These are phyloP conservation scores for Sycobia sp. DNA, from an alignment of 1,140 invertebrate genomes.

Conservation along the genomic window DNA sequence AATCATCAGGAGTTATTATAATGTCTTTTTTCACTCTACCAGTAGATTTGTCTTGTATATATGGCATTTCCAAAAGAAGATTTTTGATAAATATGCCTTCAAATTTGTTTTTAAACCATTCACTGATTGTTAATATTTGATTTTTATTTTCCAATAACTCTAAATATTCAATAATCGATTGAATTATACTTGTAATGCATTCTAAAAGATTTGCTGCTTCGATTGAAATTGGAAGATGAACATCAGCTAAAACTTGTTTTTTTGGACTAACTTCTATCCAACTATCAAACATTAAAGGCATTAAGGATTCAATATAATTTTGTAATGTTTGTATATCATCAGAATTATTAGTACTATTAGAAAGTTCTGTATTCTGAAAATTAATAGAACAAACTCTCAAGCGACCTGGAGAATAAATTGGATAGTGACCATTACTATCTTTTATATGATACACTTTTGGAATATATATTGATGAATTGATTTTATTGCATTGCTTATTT, in stretches of 20 bases:
- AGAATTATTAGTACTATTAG: slow-evolving; percentile 25
- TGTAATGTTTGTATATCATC: slow-evolving; percentile 42
- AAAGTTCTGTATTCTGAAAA: slow-evolving; percentile 34
- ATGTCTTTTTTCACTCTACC: slow-evolving; percentile 41
- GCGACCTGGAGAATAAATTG: slow-evolving; percentile 39
- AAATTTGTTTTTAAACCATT: slow-evolving; percentile 63
- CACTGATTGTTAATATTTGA: slow-evolving; percentile 45
- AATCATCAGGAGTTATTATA: slow-evolving; percentile 42
- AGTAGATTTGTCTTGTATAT: slow-evolving; percentile 44
- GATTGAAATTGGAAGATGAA: slow-evolving; percentile 57
- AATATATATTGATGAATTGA: not conserved
- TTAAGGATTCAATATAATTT: slow-evolving; percentile 66
- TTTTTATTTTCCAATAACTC: slow-evolving; percentile 53
- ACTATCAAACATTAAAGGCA: slow-evolving; percentile 74
- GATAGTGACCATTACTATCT: slow-evolving; percentile 35
- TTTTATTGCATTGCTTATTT: slow-evolving; percentile 32
- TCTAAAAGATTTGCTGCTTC: slow-evolving; percentile 66
- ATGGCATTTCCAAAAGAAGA: slow-evolving; percentile 65
- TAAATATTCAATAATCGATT: slow-evolving; percentile 63
- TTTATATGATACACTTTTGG: slow-evolving; percentile 28
- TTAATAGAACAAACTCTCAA: slow-evolving; percentile 40
- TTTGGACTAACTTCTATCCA: slow-evolving; percentile 73
- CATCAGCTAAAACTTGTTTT: slow-evolving; percentile 43
- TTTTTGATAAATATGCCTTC: slow-evolving; percentile 58
- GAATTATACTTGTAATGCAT: slow-evolving; percentile 64